Evolutionary conservation across 92 coral and sea anemone species (phyloP), one percentile per base, ranked within the genome.

Genomic region (Zoanthus sansibaricus): DNA sequence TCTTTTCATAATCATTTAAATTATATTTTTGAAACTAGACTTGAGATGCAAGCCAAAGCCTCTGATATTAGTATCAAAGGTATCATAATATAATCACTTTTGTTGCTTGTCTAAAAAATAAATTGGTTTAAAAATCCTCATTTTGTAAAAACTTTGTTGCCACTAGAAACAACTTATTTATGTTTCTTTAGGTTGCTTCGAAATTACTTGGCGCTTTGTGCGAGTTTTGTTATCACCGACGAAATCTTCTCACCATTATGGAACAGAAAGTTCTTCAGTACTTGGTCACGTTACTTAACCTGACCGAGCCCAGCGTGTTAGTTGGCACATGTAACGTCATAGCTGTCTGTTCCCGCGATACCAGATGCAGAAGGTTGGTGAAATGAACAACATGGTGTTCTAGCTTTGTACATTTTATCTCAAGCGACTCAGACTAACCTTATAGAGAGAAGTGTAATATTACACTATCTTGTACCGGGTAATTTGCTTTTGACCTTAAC

Each of bases 341-440:
- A 10, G 95, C 93, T 14, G 86, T 94, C 70, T 94, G 98, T 75
- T 98, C 98, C 18, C 95, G 91, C 82, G 95, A 94, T 42, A 79
- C 18, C 1, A 54, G 82, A 3, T 89, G 93, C 64, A 91, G 98
- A 68, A 79, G 93, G 98, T 96, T 49, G 64, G 95, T 82, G 88
- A 7, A 21, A 52, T 18, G 30, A 11, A 52, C 18, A 20, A 58
- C 21, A 5, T 21, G 5, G 30, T 7, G 30, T 62, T 8, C 17
- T 4, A 4, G 25, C 69, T 7, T n/a, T 16, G 10, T 4, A 4
- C 25, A 52, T 47, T 47, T 33, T 14, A 15, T 1, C 32, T 25
- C 37, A 20, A 1, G 17, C 15, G 10, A 7, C 52, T 5, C n/a
- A 73, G 21, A 13, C 18, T 12, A 9, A 6, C 12, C 7, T 25